Conservation (phyloP, 2,888 invertebrate species). For the Acheta domesticus region DNA sequence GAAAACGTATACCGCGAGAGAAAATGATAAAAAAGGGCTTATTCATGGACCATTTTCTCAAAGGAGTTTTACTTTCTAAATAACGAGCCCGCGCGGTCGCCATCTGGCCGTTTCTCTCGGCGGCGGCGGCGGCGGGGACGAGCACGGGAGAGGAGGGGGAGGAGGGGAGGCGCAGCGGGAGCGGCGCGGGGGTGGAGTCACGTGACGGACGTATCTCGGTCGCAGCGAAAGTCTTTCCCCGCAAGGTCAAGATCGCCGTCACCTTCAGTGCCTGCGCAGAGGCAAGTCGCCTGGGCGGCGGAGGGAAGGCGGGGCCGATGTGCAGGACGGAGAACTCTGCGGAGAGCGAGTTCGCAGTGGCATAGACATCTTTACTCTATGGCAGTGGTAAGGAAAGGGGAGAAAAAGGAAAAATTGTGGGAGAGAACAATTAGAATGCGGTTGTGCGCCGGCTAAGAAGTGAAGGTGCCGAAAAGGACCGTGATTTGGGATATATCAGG, state of each 20-base stretch:
- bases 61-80: constrained; percentile 7
- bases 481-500: no score
- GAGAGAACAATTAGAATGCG: no score
- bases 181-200: no score
- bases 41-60: neutral
- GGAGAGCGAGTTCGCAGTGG: no score
- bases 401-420: no score
- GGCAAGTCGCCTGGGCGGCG: no score
- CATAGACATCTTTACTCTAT: no score
- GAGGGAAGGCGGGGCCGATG: no score
- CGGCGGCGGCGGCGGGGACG: neutral
- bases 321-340: no score
- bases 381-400: no score
- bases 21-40: neutral
- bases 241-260: neutral
- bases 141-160: neutral
- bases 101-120: neutral
- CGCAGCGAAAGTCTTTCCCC: neutral
- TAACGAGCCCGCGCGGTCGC: neutral
- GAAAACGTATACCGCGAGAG: neutral
- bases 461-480: no score
- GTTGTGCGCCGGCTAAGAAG: no score
- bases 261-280: neutral
- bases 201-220: neutral
- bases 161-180: neutral